These are phyloP conservation scores for Zelleria hepariella DNA, from an alignment of 2,888 invertebrate species.

Conservation along the genomic window DNA sequence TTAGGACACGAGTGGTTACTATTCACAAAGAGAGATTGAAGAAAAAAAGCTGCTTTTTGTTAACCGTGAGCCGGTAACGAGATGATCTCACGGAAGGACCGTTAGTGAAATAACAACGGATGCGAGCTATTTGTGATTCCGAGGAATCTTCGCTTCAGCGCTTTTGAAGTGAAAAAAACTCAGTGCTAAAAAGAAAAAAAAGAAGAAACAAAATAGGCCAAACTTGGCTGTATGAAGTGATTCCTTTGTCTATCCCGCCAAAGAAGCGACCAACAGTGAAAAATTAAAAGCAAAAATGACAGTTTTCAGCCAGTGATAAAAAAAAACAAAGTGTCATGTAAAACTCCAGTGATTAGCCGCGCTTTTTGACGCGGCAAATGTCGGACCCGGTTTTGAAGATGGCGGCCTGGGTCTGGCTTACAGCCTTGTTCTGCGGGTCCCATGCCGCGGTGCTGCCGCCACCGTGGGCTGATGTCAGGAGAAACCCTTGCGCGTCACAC, in stretches of 20 bases:
- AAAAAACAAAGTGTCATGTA: conserved; percentile 3
- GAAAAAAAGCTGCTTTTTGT: not conserved
- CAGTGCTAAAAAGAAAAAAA: not conserved
- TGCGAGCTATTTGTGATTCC: not conserved
- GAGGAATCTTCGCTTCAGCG: not conserved
- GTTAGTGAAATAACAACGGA: not conserved
- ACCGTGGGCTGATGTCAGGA: conserved; percentile 86
- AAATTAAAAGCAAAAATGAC: not conserved
- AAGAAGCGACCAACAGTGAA: not conserved
- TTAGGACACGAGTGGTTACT: not conserved
- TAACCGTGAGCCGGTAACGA: not conserved
- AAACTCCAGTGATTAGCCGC: not conserved
- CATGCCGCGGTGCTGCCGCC: conserved; percentile 82
- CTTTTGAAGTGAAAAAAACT: not conserved
- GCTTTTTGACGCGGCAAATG: not conserved
- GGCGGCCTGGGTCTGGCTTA: conserved; percentile 54
- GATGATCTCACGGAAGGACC: not conserved
- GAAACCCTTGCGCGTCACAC: conserved; percentile 86
- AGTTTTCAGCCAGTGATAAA: not conserved
- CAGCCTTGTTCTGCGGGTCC: conserved; percentile 51
- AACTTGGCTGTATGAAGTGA: not conserved
- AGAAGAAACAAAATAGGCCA: not conserved
- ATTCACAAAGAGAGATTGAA: too few species aligned
- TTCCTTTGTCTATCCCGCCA: not conserved
- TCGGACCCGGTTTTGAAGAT: conserved; percentile 31